Evolutionary conservation across 2,888 invertebrate species (phyloP).

Genomic region (Drosophila recens): DNA sequence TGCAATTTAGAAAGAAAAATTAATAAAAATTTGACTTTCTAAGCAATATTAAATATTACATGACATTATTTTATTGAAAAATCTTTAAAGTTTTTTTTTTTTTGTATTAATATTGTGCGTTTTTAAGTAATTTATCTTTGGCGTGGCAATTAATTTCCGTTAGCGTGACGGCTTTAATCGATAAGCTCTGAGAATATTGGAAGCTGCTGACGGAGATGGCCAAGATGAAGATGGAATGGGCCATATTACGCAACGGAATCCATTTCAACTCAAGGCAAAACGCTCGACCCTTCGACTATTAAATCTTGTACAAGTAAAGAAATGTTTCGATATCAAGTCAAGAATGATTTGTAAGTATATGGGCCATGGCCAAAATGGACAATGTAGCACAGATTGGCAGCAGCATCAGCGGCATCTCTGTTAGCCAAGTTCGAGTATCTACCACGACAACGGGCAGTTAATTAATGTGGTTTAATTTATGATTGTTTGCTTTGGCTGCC

Average conservation of each 20-base stretch:
- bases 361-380: conserved; percentile 40
- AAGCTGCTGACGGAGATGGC: conserved; percentile 27
- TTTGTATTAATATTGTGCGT: background rate
- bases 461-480: conserved; percentile 73
- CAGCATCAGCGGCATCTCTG: conserved; percentile 21
- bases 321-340: conserved; percentile 15
- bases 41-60: no score
- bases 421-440: conserved; percentile 22
- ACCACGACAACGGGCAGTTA: conserved; percentile 50
- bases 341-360: conserved; percentile 14
- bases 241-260: conserved; percentile 17
- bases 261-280: background rate
- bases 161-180: conserved; percentile 23
- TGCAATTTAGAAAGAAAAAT: no score
- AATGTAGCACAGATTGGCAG: conserved; percentile 36
- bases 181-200: conserved; percentile 29
- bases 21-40: no score
- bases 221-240: conserved; percentile 17
- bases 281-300: background rate
- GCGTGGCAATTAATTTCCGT: conserved; percentile 33
- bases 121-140: background rate
- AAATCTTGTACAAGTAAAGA: background rate
- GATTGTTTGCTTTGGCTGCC: conserved; percentile 60
- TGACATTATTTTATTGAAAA: no score
- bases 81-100: background rate